Evolutionary conservation across 2,113 vertebrate genomes (phyloP), one percentile per base, ranked within the genome.

Genomic region (Glaucidium brasilianum): DNA sequence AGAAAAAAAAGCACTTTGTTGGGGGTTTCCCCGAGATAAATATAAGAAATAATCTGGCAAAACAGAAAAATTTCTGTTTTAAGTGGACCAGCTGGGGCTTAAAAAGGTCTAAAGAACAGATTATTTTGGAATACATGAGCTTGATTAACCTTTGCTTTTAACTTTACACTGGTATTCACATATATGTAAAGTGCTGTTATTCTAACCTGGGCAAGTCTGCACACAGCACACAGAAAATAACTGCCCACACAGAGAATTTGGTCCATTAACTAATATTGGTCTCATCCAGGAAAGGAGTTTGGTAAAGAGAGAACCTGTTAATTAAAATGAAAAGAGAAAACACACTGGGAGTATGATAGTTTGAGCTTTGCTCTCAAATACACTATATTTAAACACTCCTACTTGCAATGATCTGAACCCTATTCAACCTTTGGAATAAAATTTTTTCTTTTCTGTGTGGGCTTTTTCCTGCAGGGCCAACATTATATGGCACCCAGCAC

Each of bases 281-380:
- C 62, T 89, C 27, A 35, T 27, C 11, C 56, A 72, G 43, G 19
- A 74, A 92, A 77, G n/a, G n/a, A 78, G 32, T 2, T 0, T 29
- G 15, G 6, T 37, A 45, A 7, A 55, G n/a, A 85, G 0, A 74
- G 17, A 84, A 59, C 10, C 47, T 63, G 37, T 12, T 75, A 71
- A 92, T 71, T 87, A 74, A 85, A 84, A 78, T 10, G 6, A 77
- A 72, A 63, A 79, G 30, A 75, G 47, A 85, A 64, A 92, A 79
- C 0, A 2, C 3, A 0, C 39, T 64, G 71, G 52, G 30, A 85
- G 9, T 29, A 22, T 13, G 14, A 78, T 0, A 34, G 32, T 9
- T 71, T 15, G 22, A 85, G 49, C 37, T 90, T 78, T 85, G 25
- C n/a, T 85, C 49, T 64, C 85, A 72, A 64, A 72, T 21, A 20